These are phyloP conservation scores for Selene dorsalis DNA, from an alignment of 2,797 vertebrate genomes.

Conservation along the genomic window DNA sequence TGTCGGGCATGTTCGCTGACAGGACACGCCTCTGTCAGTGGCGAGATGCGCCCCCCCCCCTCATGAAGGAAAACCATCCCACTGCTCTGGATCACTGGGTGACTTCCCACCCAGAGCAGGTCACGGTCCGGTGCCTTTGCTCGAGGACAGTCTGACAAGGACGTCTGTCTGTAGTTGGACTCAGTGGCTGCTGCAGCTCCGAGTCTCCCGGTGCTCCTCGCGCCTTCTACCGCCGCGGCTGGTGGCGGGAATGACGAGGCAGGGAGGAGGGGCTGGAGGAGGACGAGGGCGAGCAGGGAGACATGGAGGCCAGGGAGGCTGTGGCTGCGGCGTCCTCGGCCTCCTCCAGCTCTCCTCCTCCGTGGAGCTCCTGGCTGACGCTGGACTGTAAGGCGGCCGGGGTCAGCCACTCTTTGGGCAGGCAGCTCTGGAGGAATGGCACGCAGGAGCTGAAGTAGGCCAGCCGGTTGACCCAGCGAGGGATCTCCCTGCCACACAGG, in stretches of 20 bases:
- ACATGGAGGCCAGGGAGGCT: constrained; percentile 85
- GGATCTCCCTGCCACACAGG: constrained; percentile 97
- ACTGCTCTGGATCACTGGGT: constrained; percentile 9
- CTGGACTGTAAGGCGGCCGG: constrained; percentile 97
- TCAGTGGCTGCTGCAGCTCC: constrained; percentile 24
- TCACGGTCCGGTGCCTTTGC: constrained; percentile 3
- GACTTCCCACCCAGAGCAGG: constrained; percentile 34
- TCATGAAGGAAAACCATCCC: background rate
- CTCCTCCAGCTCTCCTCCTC: constrained; percentile 93
- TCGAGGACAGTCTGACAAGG: constrained; percentile 27
- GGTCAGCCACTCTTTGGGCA: constrained; percentile 99
- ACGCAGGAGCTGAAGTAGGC: constrained; percentile 99
- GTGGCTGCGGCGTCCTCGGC: constrained; percentile 88
- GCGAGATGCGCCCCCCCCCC: background rate
- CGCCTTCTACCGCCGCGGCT: constrained; percentile 74
- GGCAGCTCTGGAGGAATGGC: constrained; percentile 98
- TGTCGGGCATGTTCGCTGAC: background rate
- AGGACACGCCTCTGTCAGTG: constrained; percentile 39
- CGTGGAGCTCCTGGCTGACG: constrained; percentile 96
- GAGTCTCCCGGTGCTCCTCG: background rate
- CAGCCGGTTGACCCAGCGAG: constrained; percentile 98
- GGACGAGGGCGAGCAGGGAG: constrained; percentile 68
- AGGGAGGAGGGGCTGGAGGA: constrained; percentile 73
- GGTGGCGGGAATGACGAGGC: constrained; percentile 83
- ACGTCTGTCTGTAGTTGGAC: constrained; percentile 33